phyloP scores from a whole-genome alignment of 1,140 invertebrate species.

The Holcopasites calliopsidis region DNA sequence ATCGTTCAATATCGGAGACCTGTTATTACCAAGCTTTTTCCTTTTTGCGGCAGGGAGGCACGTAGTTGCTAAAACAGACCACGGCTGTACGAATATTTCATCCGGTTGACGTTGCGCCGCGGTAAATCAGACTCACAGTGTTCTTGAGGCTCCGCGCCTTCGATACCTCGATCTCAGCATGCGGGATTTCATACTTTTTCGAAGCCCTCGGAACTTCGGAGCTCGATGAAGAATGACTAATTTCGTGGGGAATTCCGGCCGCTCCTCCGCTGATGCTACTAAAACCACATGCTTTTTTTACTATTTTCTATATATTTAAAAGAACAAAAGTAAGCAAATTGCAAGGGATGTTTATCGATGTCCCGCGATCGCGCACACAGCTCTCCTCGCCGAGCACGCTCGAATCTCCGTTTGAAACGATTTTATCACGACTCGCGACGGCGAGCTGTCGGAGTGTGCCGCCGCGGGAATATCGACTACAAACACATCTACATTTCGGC shows the following conservation, averaged over 20 bases:
- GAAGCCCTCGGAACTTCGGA: neutral
- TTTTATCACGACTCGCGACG: no score
- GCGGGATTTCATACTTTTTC: conserved; percentile 12
- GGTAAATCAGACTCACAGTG: conserved; percentile 39
- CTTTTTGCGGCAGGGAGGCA: conserved; percentile 14
- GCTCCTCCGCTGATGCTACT: no score
- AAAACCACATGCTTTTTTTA: no score
- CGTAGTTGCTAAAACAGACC: conserved; percentile 44
- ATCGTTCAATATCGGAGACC: conserved; percentile 47
- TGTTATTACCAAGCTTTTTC: conserved; percentile 35
- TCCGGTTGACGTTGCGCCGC: conserved; percentile 35
- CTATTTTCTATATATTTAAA: no score
- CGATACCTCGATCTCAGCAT: conserved; percentile 29
- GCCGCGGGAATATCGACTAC: conserved; percentile 41
- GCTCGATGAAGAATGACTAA: neutral
- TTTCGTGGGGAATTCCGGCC: no score
- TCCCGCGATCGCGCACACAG: no score
- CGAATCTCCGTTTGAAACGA: no score
- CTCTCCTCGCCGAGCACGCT: no score
- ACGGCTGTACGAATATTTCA: conserved; percentile 36
- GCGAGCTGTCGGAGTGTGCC: neutral
- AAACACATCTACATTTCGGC: conserved; percentile 67
- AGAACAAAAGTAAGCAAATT: no score
- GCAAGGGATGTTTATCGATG: no score
- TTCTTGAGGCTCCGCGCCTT: conserved; percentile 29